Evolutionary conservation across 2,797 vertebrate genomes (phyloP).

Genomic region (Malacoraja senta): DNA sequence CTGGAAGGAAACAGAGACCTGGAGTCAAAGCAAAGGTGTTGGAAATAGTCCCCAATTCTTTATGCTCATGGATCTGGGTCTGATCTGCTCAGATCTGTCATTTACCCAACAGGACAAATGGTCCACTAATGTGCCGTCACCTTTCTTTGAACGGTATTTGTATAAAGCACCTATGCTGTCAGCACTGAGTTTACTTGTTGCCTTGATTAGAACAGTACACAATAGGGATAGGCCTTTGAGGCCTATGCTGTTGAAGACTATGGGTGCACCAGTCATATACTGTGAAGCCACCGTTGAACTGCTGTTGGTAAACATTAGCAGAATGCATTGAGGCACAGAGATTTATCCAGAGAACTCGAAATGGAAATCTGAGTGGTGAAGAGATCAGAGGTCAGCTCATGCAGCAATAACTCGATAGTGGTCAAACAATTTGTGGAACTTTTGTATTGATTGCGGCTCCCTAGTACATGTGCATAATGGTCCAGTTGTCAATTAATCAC

Average conservation of each 20-base stretch:
- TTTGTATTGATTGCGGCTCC: slow-evolving; percentile 34
- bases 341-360: not conserved
- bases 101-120: no score
- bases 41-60: no score
- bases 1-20: no score
- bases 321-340: not conserved
- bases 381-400: not conserved
- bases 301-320: not conserved
- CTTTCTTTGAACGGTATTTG: not conserved
- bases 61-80: no score
- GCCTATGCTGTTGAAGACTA: not conserved
- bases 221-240: not conserved
- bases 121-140: no score
- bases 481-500: slow-evolving; percentile 16
- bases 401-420: slow-evolving; percentile 3
- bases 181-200: not conserved
- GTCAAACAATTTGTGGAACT: not conserved
- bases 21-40: no score
- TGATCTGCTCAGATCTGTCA: no score
- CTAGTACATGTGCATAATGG: slow-evolving; percentile 6
- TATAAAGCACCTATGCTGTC: no score
- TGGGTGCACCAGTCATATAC: not conserved
- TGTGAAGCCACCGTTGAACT: not conserved
- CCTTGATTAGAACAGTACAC: not conserved
- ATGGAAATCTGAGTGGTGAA: slow-evolving; percentile 1